phyloP scores from a whole-genome alignment of 2,888 invertebrate genomes.

The Papilio demoleus region DNA sequence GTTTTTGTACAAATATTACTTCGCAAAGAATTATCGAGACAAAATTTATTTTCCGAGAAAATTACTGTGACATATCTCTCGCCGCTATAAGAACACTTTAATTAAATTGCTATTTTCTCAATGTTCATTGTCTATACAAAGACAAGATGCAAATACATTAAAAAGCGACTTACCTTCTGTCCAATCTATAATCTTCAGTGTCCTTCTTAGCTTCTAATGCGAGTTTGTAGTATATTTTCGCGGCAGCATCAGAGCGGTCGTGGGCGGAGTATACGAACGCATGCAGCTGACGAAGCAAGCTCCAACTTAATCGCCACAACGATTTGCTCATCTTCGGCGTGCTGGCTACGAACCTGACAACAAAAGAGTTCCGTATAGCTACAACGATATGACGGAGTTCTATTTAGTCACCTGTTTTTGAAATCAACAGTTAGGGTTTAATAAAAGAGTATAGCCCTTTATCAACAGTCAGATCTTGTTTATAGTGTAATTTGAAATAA shows the following conservation, averaged over 20 bases:
- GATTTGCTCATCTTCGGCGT: conserved; percentile 88
- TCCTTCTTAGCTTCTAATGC: conserved; percentile 66
- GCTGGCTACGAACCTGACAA: conserved; percentile 86
- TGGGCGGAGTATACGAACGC: conserved; percentile 73
- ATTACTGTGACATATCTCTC: no score
- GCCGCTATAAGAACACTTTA: no score
- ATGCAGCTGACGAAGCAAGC: conserved; percentile 71
- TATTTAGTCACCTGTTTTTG: no score
- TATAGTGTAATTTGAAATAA: no score
- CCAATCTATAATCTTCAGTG: conserved; percentile 61
- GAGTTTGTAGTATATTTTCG: conserved; percentile 74
- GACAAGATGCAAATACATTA: not conserved
- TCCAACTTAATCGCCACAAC: conserved; percentile 74
- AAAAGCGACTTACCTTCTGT: conserved; percentile 63
- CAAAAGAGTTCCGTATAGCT: not conserved
- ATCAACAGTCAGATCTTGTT: no score
- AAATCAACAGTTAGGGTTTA: no score
- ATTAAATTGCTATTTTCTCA: no score
- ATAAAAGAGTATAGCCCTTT: no score
- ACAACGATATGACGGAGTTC: not conserved
- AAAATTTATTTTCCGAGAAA: no score
- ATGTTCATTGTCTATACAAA: no score
- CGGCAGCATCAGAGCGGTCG: conserved; percentile 69
- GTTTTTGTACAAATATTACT: no score
- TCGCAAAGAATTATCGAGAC: no score